Percentiles rank a stretch among this genome's conserved stretches.
phyloP scores from a whole-genome alignment of 2,888 invertebrate species.

The Harpagoxenus sublaevis region DNA sequence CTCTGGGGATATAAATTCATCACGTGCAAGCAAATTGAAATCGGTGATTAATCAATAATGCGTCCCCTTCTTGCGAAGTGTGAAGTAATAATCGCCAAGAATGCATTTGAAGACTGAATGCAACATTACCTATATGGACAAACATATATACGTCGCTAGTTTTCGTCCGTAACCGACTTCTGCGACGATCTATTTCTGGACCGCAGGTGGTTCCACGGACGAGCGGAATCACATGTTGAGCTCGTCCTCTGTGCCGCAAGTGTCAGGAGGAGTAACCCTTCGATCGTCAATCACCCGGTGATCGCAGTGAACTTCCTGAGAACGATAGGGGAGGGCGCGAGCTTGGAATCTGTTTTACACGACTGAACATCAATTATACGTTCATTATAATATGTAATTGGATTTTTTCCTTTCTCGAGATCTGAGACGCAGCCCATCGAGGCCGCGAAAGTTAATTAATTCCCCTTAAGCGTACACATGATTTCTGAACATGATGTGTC shows the following conservation, averaged over 20 bases:
- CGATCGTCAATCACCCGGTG: slow-evolving; percentile 71
- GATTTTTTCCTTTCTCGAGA: slow-evolving; percentile 2
- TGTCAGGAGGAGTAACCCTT: slow-evolving; percentile 70
- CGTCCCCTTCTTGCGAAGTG: neutral
- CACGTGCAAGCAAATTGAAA: neutral
- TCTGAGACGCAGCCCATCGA: neutral
- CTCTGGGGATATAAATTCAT: neutral
- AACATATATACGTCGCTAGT: neutral
- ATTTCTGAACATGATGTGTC: neutral
- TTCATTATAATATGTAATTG: slow-evolving; percentile 48
- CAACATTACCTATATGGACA: neutral
- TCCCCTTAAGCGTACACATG: neutral
- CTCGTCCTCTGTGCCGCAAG: slow-evolving; percentile 69
- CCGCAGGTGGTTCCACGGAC: slow-evolving; percentile 71
- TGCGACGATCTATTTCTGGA: slow-evolving; percentile 66
- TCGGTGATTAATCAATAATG: neutral
- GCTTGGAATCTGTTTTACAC: slow-evolving; percentile 56
- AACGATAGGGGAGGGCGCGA: slow-evolving; percentile 47
- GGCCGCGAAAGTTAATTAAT: neutral
- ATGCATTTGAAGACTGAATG: neutral
- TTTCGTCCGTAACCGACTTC: slow-evolving; percentile 12
- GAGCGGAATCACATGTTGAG: slow-evolving; percentile 66
- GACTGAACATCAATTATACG: slow-evolving; percentile 38
- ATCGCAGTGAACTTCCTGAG: slow-evolving; percentile 66
- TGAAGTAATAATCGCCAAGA: neutral